A percentile compares a stretch with the other conserved stretches of the same genome.
These are phyloP conservation scores for Diuraphis noxia DNA, from an alignment of 1,140 invertebrate species.

Conservation along the genomic window DNA sequence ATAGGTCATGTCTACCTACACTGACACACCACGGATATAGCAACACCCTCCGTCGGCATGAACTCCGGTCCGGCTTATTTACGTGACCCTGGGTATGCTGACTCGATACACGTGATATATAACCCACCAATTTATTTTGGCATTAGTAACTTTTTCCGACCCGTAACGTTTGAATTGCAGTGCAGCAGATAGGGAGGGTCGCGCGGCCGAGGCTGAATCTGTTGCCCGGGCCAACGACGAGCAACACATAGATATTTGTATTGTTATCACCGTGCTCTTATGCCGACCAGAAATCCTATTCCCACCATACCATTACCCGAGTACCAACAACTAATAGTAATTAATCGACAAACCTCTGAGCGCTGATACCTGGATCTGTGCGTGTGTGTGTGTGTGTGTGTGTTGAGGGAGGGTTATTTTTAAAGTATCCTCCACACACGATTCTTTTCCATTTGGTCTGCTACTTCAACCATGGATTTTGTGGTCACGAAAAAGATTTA, in stretches of 20 bases:
- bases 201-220: neutral
- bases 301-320: neutral
- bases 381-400: neutral
- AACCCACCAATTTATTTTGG: constrained; percentile 15
- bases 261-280: neutral
- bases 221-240: neutral
- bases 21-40: neutral
- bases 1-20: neutral
- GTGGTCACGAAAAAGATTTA: neutral
- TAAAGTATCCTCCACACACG: neutral
- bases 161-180: neutral
- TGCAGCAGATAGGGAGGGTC: neutral
- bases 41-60: neutral
- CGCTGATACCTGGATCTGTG: neutral
- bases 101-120: neutral
- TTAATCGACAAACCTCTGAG: neutral
- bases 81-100: constrained; percentile 6
- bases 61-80: neutral
- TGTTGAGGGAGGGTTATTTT: neutral
- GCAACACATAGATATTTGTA: neutral
- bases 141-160: constrained; percentile 18
- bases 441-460: neutral
- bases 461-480: neutral
- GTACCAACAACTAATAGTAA: neutral
- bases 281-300: constrained; percentile 4